Base-by-base conservation (phyloP, 2,797 vertebrate species). In the Alosa sapidissima region DNA sequence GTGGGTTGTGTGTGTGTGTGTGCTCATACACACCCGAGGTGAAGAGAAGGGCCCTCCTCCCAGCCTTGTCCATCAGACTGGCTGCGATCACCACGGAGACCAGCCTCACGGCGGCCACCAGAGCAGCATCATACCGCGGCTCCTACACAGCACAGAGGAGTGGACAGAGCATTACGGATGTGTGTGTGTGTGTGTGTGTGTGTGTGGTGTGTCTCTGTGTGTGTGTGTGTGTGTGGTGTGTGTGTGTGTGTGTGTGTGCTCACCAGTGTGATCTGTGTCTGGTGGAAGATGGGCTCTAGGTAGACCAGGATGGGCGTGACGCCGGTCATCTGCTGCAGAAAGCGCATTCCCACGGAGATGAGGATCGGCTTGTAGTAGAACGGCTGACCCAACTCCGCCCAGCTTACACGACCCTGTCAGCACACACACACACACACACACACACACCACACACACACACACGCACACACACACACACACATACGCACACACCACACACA, bases 291-390 rank as follows among this genome's bases (percentile, higher is more conserved):
- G 51, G 92, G 87, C 87, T 96, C 87, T 88, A 96, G 83, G 90
- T 93, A 96, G 47, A 96, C 93, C 82, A 95, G 91, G 85, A 98
- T 90, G 0, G 97, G 97, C 0, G 97, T 98, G 90, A 99, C 94
- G 0, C 98, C 98, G 0, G 97, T 97, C 92, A 99, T 94, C 93
- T 99, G 98, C 91, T 99, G 98, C 89, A 99, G 95, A 90, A 98
- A 96, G 86, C 98, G 95, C 98, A 99, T 99, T 81, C 88, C 85
- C 65, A 96, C 89, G 0, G 97, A 94, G 1, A 98, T 99, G 45
- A 93, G 2, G 81, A 98, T 94, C 24, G 98, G 98, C 52, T 95
- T 95, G 92, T 96, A 97, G 88, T 95, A 92, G 82, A 92, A 90
- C 0, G 97, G 96, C 0, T 91, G 95, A 81, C 81, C 93, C 88